Percentiles rank a stretch among this genome's conserved stretches.
phyloP scores from a whole-genome alignment of 2,797 vertebrate genomes.

The Oophaga sylvatica region DNA sequence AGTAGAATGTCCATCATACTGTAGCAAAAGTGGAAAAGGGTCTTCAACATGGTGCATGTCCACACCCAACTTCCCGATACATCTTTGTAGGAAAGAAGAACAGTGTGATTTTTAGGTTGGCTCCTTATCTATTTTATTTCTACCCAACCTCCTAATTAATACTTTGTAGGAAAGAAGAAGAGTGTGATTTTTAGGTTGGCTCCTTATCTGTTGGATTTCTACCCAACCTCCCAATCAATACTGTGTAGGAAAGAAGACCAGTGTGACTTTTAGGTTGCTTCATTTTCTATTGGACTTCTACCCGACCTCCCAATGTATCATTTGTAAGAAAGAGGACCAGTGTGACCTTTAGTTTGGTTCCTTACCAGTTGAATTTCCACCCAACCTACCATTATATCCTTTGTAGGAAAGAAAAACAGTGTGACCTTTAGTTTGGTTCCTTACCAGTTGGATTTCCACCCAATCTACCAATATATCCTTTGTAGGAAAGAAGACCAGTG shows the following conservation, averaged over 20 bases:
- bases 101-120: background rate
- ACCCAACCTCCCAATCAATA: background rate
- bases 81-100: background rate
- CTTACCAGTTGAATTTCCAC: background rate
- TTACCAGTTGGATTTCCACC: background rate
- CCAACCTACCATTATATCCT: background rate
- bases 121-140: background rate
- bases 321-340: no score
- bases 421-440: background rate
- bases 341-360: background rate
- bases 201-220: background rate
- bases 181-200: background rate
- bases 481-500: background rate
- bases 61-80: background rate
- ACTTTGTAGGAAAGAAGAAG: background rate
- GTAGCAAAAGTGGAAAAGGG: background rate
- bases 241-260: background rate
- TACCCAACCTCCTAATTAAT: background rate
- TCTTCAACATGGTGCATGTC: background rate
- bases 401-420: background rate
- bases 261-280: background rate
- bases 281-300: background rate
- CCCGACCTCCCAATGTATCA: no score
- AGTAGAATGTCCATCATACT: background rate
- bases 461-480: background rate